Base-by-base conservation (phyloP, 92 coral and sea anemone species). In the Diadumene lineata region DNA sequence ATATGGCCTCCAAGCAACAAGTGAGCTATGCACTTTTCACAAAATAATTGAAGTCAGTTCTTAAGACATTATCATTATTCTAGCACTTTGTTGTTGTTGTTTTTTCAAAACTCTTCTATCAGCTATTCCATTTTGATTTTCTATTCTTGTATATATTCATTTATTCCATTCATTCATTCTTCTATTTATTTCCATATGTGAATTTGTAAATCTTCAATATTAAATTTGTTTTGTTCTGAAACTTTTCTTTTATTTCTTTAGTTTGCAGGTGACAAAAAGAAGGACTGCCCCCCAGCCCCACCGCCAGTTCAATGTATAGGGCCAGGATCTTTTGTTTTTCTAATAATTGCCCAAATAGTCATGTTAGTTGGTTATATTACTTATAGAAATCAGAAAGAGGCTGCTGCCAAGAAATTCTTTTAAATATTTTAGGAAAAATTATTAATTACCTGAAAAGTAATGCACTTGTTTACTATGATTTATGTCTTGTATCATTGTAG, bases 361-460 rank as follows among this genome's bases (percentile, higher is more conserved):
- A 89, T 92, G 86, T 63, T 96, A 50, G 62, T 89, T 26, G 92
- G 96, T 33, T 96, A 96, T 65, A 76, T 96, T 21, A 85, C 84
- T 43, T 96, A 96, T 74, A 85, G 89, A 50, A 91, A 90, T 78
- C 99, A 96, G 75, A 96, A 92, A 43, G 99, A 96, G 64, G 99
- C 99, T 8, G 99, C 99, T 0, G 97, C 97, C n/a, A 96, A 96
- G 85, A 96, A 96, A 75, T 96, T 96, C 92, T 96, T 88, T 82
- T 94, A 77, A 76, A 2, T 28, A 27, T 28, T 28, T 62, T 28
- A 43, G 30, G 18, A 28, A 2, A 6, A 4, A 62, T 11, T 29
- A 10, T 29, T 10, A 62, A 38, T 38, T 38, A 38, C 48, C 13
- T 6, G 48, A 38, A 38, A 38, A 38, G 48, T 13, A 38, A 38